Evolutionary conservation across 2,888 invertebrate genomes (phyloP).

Genomic region (Patella pellucida): DNA sequence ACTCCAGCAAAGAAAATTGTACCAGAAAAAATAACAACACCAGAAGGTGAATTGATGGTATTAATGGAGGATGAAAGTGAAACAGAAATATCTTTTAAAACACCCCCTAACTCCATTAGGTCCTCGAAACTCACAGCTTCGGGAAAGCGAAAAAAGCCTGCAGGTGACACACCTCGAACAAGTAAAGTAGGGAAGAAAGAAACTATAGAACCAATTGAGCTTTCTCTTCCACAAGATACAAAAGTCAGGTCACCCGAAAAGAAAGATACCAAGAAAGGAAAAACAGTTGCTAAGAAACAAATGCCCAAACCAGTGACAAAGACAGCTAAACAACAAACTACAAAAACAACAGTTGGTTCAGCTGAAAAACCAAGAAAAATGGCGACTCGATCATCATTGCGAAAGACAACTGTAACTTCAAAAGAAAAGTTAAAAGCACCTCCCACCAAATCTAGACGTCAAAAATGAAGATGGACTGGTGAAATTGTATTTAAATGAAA

Average conservation of each 20-base stretch:
- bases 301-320: not conserved
- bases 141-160: not conserved
- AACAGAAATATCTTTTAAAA: slow-evolving; percentile 49
- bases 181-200: not conserved
- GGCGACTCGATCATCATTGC: not conserved
- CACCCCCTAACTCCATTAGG: slow-evolving; percentile 47
- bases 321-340: not conserved
- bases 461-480: too few species aligned
- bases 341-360: not conserved
- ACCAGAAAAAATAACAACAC: slow-evolving; percentile 9
- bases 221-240: not conserved
- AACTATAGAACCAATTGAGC: too few species aligned
- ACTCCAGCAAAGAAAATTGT: not conserved
- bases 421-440: slow-evolving; percentile 2
- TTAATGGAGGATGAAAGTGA: slow-evolving; percentile 48
- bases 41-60: slow-evolving; percentile 27
- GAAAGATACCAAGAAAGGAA: not conserved
- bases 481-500: too few species aligned
- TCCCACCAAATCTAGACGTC: not conserved
- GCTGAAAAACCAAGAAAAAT: slow-evolving; percentile 4
- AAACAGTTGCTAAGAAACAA: too few species aligned
- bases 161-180: not conserved
- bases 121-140: slow-evolving; percentile 31
- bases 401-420: not conserved
- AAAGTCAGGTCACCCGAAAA: not conserved